Conservation (phyloP, 2,797 vertebrate species). For the Chiloscyllium punctatum region DNA sequence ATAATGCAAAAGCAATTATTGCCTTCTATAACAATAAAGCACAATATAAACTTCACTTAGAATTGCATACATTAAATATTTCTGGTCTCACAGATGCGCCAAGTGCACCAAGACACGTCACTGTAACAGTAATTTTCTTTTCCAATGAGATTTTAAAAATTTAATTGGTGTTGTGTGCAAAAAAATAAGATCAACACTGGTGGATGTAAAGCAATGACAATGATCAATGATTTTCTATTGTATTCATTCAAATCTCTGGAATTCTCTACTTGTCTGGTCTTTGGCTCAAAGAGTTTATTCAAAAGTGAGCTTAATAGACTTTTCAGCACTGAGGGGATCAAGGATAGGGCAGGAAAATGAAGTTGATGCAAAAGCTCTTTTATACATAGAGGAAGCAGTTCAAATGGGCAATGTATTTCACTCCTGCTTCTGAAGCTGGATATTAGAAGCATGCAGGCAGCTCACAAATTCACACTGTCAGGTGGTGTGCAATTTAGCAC, state of each 20-base stretch:
- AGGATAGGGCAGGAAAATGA: background rate
- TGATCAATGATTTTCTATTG: background rate
- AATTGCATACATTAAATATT: background rate
- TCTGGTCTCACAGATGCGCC: background rate
- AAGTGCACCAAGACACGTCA: background rate
- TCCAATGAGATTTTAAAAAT: background rate
- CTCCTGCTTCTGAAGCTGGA: background rate
- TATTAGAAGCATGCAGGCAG: background rate
- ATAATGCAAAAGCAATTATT: background rate
- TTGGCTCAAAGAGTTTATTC: background rate
- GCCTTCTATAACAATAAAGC: background rate
- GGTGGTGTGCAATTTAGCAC: too few relatives aligned
- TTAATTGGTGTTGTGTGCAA: background rate
- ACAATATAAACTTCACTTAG: background rate
- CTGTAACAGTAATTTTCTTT: background rate
- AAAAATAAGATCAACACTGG: background rate
- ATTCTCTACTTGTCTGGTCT: background rate
- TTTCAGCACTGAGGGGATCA: background rate
- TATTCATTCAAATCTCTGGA: background rate
- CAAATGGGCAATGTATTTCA: background rate
- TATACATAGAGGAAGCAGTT: background rate
- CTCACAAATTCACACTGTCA: too few relatives aligned
- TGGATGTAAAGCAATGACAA: background rate
- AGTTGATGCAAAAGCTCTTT: background rate
- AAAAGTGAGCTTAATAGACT: background rate